Evolutionary conservation across 2,797 vertebrate genomes (phyloP).

Genomic region (Sebastes trivittatus): DNA sequence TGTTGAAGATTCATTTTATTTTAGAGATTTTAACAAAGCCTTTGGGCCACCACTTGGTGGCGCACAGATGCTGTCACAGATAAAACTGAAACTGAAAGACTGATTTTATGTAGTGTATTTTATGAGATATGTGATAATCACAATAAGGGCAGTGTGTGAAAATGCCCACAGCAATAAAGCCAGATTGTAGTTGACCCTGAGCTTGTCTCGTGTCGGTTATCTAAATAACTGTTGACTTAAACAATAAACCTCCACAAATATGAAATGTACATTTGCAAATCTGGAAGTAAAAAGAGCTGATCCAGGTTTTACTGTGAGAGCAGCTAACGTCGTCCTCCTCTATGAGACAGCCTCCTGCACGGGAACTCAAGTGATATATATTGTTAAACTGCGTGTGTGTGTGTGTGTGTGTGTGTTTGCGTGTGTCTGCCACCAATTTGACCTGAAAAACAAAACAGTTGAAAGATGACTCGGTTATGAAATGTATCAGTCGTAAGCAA

Average conservation of each 20-base stretch:
- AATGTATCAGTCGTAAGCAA: slow-evolving; percentile 14
- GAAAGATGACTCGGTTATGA: slow-evolving; percentile 33
- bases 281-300: background rate
- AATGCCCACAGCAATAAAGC: background rate
- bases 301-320: background rate
- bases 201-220: background rate
- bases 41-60: slow-evolving; percentile 60
- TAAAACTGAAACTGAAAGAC: background rate
- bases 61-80: slow-evolving; percentile 1
- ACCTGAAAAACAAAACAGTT: slow-evolving; percentile 4
- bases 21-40: background rate
- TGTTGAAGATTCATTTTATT: background rate
- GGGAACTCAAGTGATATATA: background rate
- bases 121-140: background rate
- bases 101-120: slow-evolving; percentile 1
- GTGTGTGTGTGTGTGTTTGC: no score
- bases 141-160: background rate
- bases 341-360: background rate
- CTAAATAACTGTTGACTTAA: background rate
- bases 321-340: background rate
- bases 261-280: background rate
- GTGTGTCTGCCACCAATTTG: background rate
- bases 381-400: background rate
- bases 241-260: background rate
- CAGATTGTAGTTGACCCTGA: background rate